Conservation (phyloP, 2,113 vertebrate genomes). For the Nycticryphes semicollaris region DNA sequence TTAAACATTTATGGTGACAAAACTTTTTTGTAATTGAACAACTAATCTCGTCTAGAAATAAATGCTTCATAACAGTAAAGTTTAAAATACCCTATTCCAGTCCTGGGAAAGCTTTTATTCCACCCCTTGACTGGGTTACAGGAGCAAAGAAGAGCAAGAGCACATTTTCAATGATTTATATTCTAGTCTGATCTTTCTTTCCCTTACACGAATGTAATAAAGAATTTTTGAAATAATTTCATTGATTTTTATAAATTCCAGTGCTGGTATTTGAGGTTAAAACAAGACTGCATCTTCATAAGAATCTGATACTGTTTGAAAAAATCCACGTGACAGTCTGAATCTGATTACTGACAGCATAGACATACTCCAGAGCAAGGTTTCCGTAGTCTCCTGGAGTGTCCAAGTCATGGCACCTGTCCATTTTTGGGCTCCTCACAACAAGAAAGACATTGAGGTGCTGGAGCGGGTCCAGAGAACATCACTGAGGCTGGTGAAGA, state of each 20-base stretch:
- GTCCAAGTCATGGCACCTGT: too few species aligned
- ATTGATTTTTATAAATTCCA: not conserved
- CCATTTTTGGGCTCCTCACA: too few species aligned
- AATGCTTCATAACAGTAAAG: not conserved
- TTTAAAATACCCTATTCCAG: not conserved
- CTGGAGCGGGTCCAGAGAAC: too few species aligned
- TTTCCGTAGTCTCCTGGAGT: accelerated
- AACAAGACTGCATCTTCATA: not conserved
- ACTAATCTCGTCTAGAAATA: not conserved
- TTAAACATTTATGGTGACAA: not conserved
- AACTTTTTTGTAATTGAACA: not conserved
- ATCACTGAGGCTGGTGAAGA: too few species aligned
- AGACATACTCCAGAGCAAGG: not conserved
- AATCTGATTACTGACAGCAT: not conserved
- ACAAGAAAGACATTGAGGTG: too few species aligned
- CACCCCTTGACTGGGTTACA: not conserved
- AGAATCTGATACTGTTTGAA: not conserved
- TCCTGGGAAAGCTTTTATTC: not conserved
- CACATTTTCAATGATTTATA: not conserved
- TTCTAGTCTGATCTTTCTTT: not conserved
- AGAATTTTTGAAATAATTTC: not conserved
- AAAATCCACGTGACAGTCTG: not conserved
- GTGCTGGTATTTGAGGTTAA: not conserved
- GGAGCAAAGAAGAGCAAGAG: not conserved
- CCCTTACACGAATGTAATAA: not conserved